phyloP scores from a whole-genome alignment of 2,113 vertebrate species.

The Dinomys branickii region DNA sequence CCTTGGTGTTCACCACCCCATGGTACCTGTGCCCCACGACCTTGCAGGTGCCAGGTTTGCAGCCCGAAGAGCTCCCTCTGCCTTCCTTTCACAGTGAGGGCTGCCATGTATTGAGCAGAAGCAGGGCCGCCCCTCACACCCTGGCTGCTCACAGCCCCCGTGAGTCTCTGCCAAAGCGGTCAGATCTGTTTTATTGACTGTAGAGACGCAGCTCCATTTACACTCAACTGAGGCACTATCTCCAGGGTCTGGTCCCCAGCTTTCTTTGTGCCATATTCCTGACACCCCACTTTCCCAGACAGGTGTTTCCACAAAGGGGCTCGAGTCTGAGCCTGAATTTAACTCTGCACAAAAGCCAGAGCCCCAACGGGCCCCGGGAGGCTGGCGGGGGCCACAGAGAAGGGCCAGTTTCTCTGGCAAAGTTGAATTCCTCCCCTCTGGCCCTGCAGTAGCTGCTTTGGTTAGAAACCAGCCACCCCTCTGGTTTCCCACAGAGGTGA shows the following conservation, averaged over 20 bases:
- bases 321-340: neutral
- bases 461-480: too few species aligned
- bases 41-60: neutral
- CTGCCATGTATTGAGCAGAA: too few species aligned
- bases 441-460: fast-evolving
- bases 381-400: neutral
- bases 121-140: fast-evolving
- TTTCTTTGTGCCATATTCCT: neutral
- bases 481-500: too few species aligned
- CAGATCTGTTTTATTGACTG: slow-evolving; percentile 60
- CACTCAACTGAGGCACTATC: neutral
- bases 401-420: neutral
- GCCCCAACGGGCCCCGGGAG: too few species aligned
- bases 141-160: neutral
- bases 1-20: fast-evolving
- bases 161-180: neutral
- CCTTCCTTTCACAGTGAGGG: neutral
- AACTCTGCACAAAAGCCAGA: neutral
- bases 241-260: neutral
- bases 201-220: neutral
- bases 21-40: too few species aligned
- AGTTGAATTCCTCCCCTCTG: neutral
- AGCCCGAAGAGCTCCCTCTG: fast-evolving
- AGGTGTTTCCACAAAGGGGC: neutral
- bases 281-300: neutral